Base-by-base conservation (phyloP, 2,113 vertebrate genomes). In the Gopherus evgoodei region DNA sequence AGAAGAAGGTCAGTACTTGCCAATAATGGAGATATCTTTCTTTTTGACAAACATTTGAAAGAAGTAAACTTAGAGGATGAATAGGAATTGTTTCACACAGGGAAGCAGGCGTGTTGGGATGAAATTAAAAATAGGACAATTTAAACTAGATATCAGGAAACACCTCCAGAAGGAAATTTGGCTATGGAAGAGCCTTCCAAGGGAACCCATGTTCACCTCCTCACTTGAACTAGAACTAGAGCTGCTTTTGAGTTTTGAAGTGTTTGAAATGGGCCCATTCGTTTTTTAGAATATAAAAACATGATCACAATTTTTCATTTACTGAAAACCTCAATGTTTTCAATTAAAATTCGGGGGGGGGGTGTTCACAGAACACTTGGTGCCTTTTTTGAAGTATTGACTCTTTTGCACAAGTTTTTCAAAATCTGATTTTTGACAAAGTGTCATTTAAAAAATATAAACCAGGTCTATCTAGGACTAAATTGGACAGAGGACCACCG, bases 11-110 rank as follows among this genome's bases (percentile, higher is more conserved):
- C 53, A 47, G 10, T 65, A 91, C 72, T 75, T 50, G 38, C 29
- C 29, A 62, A 35, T 38, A 27, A 42, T 85, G 52, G 35, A 85
- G 16, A 57, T 50, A 44, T 25, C 42, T 78, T 25, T 78, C 47
- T 91, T 92, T 90, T 89, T 86, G 75, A 88, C n/a, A 93, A 96
- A 91, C 52, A 75, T 80, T 86, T 96, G 83, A 92, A 93, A 95
- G 91, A 31, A 4, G 91, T 86, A 44, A 78, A 44, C 42, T 84
- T 72, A 72, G 83, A 94, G 86, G 50, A 79, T 11, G 65, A 38
- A 69, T 9, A 69, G 35, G 35, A 69, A 69, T 69, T 69, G 35
- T 69, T 69, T n/a, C n/a, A n/a, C 38, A 69, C 38, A 69, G 35
- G 17, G 65, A n/a, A 29, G 65, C 88, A 95, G 65, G 53, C 84